These are phyloP conservation scores for Aphidoletes aphidimyza DNA, from an alignment of 2,888 invertebrate species.

Conservation along the genomic window DNA sequence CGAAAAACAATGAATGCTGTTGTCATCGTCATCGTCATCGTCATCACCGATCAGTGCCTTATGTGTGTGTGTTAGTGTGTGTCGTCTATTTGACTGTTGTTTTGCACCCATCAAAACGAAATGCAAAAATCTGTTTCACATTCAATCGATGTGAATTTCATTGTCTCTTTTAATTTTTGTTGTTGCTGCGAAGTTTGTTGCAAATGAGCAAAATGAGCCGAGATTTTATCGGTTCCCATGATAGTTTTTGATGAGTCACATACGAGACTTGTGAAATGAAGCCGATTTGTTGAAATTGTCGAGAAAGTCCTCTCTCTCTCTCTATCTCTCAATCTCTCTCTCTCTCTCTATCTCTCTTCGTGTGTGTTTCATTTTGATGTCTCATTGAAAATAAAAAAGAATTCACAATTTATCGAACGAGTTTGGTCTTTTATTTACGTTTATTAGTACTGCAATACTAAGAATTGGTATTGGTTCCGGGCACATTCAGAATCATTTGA, in stretches of 20 bases:
- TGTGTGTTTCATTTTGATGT: background rate
- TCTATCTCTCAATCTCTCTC: too few species aligned
- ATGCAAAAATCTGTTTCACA: constrained; percentile 30
- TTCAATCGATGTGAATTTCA: constrained; percentile 29
- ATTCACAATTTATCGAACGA: constrained; percentile 1
- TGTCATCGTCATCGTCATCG: constrained; percentile 25
- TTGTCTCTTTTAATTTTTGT: constrained; percentile 28
- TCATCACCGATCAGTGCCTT: constrained; percentile 28
- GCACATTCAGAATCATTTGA: too few species aligned
- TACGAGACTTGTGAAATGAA: too few species aligned
- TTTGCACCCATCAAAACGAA: constrained; percentile 19
- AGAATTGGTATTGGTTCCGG: too few species aligned
- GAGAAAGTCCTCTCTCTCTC: too few species aligned
- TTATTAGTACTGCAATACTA: background rate
- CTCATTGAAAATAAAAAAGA: background rate
- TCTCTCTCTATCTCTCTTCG: background rate
- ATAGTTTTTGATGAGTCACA: constrained; percentile 44
- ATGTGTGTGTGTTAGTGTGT: background rate
- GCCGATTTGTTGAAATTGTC: too few species aligned
- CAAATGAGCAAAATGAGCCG: background rate
- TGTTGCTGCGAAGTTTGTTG: constrained; percentile 24
- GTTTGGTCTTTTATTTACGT: constrained; percentile 1
- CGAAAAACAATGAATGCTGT: constrained; percentile 13
- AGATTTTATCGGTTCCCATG: constrained; percentile 45
- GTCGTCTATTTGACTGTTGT: constrained; percentile 2